Evolutionary conservation across 2,888 invertebrate genomes (phyloP).

Genomic region (Bugula neritina): DNA sequence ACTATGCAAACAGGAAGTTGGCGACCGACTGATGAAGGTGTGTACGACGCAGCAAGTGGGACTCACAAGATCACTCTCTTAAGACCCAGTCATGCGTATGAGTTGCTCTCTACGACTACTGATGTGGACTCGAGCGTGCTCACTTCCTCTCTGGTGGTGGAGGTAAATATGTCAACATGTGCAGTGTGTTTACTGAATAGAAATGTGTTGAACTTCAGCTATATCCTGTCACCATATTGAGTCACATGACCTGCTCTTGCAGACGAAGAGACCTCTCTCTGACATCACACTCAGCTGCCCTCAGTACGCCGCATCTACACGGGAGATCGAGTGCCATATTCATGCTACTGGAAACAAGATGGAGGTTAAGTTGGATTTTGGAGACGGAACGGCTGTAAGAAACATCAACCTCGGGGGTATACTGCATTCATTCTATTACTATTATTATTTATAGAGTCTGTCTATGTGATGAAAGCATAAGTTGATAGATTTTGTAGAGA

Average conservation of each 20-base stretch:
- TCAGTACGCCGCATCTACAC: background rate
- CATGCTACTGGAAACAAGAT: slow-evolving; percentile 12
- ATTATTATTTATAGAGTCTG: too few relatives aligned
- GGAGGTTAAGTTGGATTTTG: background rate
- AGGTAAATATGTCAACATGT: background rate
- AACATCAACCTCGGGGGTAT: background rate
- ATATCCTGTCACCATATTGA: too few relatives aligned
- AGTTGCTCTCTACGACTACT: background rate
- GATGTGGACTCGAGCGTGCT: background rate
- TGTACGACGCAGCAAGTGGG: background rate
- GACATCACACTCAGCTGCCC: background rate
- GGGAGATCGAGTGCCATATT: background rate
- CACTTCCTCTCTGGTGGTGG: background rate
- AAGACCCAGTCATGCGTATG: slow-evolving; percentile 8
- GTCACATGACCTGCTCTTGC: too few relatives aligned
- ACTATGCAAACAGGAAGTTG: background rate
- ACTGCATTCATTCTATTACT: too few relatives aligned
- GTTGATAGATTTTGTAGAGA: too few relatives aligned
- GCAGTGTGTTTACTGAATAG: too few relatives aligned
- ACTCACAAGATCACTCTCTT: background rate
- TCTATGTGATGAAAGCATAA: too few relatives aligned
- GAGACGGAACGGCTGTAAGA: slow-evolving; percentile 4
- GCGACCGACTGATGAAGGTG: background rate
- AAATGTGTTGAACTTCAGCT: too few relatives aligned
- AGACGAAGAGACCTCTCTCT: background rate